Percentiles rank a stretch among this genome's conserved stretches.
Evolutionary conservation across 2,888 invertebrate species (phyloP).

Genomic region (Opisthograptis luteolata): DNA sequence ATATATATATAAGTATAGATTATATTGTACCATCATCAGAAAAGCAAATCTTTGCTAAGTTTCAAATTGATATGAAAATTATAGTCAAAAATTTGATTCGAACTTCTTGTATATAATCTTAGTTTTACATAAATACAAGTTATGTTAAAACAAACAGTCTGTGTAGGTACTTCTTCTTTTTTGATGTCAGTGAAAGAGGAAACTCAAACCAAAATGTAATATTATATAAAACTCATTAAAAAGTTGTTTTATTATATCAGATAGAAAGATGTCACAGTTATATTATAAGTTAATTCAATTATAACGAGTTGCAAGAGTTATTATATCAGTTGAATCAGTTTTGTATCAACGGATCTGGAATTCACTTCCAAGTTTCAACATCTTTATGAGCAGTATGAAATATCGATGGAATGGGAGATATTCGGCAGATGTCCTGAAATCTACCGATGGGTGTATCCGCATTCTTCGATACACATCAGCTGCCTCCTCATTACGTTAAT

Average conservation of each 20-base stretch:
- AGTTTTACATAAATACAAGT: too few relatives aligned
- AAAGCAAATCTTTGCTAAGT: too few relatives aligned
- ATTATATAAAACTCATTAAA: slow-evolving; percentile 7
- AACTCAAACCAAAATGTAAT: neutral
- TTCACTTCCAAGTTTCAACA: slow-evolving; percentile 24
- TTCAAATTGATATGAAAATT: too few relatives aligned
- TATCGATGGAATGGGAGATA: slow-evolving; percentile 11
- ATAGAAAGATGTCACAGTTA: slow-evolving; percentile 9
- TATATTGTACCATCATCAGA: too few relatives aligned
- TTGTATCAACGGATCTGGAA: slow-evolving; percentile 27
- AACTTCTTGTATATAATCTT: too few relatives aligned
- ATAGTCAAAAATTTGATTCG: too few relatives aligned
- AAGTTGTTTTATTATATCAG: slow-evolving; percentile 14
- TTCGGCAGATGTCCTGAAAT: slow-evolving; percentile 30
- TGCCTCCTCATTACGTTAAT: slow-evolving; percentile 1
- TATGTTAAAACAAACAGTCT: too few relatives aligned
- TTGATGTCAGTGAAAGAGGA: neutral
- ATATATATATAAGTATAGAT: too few relatives aligned
- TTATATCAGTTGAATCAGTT: slow-evolving; percentile 24
- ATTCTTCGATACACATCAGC: slow-evolving; percentile 21
- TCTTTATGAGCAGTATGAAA: slow-evolving; percentile 17
- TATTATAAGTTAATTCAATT: slow-evolving; percentile 20
- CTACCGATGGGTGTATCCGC: slow-evolving; percentile 29
- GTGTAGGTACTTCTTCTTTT: too few relatives aligned
- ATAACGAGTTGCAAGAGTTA: slow-evolving; percentile 17